Percentiles rank a stretch among this genome's conserved stretches.
Conservation (phyloP, 2,113 vertebrate genomes). For the Anhinga rufa region DNA sequence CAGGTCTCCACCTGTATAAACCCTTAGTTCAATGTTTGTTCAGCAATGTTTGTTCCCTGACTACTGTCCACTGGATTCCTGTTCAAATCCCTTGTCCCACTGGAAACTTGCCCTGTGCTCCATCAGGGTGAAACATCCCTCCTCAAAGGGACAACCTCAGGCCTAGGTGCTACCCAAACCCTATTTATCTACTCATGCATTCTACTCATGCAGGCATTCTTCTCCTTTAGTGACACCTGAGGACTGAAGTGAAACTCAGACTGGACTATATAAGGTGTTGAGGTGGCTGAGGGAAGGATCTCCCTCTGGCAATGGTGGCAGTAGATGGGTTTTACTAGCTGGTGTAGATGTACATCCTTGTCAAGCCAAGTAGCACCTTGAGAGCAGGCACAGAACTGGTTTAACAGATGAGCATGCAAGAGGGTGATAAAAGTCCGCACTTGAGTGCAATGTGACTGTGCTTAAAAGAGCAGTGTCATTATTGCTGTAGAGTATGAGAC, state of each 20-base stretch:
- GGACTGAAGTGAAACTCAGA: neutral
- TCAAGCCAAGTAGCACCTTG: neutral
- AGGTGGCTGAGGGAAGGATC: neutral
- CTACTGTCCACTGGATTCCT: neutral
- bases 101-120: neutral
- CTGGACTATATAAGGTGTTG: neutral
- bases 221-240: neutral
- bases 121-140: neutral
- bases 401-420: neutral
- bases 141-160: neutral
- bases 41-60: neutral
- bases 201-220: neutral
- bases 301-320: neutral
- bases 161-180: neutral
- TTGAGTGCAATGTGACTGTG: neutral
- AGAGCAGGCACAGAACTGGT: neutral
- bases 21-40: neutral
- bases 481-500: neutral
- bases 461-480: neutral
- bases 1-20: neutral
- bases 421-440: neutral
- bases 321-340: neutral
- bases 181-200: fast-evolving
- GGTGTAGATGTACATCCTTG: neutral
- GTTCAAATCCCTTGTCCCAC: neutral